A percentile compares a stretch with the other conserved stretches of the same genome.
Conservation (phyloP, 2,113 vertebrate genomes). For the Protobothrops flavoviridis region DNA sequence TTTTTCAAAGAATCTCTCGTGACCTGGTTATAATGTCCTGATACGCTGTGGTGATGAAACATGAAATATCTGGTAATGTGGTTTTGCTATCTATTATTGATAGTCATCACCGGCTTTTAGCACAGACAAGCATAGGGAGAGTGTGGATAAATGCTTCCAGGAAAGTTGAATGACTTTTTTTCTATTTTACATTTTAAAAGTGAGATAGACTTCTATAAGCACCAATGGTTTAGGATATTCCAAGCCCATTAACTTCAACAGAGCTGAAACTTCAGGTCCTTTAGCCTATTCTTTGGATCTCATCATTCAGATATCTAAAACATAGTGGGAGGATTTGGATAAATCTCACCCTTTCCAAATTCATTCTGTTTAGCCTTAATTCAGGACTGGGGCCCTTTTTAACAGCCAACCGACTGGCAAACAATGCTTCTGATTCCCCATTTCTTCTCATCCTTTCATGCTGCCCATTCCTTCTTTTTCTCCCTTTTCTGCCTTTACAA, state of each 20-base stretch:
- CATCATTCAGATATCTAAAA: background rate
- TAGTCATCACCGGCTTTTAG: background rate
- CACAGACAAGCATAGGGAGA: background rate
- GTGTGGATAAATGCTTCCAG: background rate
- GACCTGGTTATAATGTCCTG: no score
- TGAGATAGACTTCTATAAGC: background rate
- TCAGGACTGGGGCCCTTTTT: background rate
- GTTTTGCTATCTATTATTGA: background rate
- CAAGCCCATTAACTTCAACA: background rate
- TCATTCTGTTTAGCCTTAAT: constrained; percentile 2
- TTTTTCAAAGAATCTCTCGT: background rate
- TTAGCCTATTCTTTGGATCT: background rate
- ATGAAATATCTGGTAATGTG: background rate
- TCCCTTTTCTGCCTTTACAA: constrained; percentile 7
- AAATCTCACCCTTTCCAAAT: background rate
- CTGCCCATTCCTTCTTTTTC: background rate
- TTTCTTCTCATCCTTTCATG: background rate
- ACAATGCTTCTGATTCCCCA: background rate
- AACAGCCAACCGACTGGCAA: background rate
- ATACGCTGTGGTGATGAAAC: background rate
- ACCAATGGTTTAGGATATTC: background rate
- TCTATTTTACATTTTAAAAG: background rate
- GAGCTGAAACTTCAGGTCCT: background rate
- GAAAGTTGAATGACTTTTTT: background rate
- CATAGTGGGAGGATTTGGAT: background rate